Percentiles rank a stretch among this genome's conserved stretches.
Evolutionary conservation across 2,113 vertebrate species (phyloP).

Genomic region (Paradoxurus hermaphroditus): DNA sequence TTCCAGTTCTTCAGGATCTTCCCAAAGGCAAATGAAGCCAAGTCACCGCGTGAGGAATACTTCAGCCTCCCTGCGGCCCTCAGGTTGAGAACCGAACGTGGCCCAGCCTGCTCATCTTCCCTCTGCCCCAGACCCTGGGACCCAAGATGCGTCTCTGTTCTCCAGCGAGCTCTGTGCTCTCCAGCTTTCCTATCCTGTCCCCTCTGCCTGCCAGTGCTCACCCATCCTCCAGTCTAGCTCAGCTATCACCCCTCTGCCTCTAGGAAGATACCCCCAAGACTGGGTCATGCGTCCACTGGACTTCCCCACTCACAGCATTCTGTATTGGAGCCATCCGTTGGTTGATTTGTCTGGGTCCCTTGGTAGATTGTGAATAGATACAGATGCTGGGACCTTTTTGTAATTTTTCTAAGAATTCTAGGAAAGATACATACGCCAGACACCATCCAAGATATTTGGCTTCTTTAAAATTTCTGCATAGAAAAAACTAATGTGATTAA

Average conservation of each 20-base stretch:
- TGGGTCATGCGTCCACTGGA: neutral
- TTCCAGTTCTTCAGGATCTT: neutral
- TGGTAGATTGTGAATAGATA: neutral
- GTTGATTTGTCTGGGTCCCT: neutral
- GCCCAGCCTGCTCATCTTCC: neutral
- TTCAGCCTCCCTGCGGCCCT: neutral
- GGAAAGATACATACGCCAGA: neutral
- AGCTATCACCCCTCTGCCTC: neutral
- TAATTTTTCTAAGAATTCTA: conserved; percentile 12
- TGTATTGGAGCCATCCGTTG: neutral
- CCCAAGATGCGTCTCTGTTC: neutral
- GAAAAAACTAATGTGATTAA: neutral
- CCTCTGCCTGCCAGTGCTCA: neutral
- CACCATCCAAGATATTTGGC: neutral
- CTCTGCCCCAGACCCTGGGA: neutral
- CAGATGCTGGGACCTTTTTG: neutral
- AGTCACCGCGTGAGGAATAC: neutral
- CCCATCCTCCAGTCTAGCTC: neutral
- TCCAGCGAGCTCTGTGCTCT: neutral
- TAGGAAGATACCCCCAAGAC: neutral
- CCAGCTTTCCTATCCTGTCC: neutral
- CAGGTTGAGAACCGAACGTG: neutral
- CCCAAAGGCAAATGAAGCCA: neutral
- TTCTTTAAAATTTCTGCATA: neutral
- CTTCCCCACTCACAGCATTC: neutral